Base-by-base conservation (phyloP, 2,797 vertebrate species). In the Parauchenoglanis punctatus region DNA sequence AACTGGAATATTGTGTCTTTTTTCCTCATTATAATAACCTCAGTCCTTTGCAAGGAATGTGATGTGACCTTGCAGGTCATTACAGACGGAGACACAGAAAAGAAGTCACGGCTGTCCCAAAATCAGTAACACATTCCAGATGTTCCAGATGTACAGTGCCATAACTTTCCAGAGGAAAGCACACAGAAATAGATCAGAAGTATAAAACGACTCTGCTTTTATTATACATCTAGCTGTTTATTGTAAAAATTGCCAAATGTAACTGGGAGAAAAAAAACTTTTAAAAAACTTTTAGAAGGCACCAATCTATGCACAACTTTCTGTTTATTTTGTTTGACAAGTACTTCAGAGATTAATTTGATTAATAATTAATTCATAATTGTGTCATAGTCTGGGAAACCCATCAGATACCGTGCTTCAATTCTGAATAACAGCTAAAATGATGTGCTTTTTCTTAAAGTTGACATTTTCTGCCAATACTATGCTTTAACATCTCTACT, bases 341-440 rank as follows among this genome's bases (percentile, higher is more conserved):
- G 15, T 31, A 3, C 0, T 75, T 6, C 54, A 83, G 80, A 85
- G 35, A 90, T 72, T 68, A 70, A 83, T 72, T 70, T 11, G 2
- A 86, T 90, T 28, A 61, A 90, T 84, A 77, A 86, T 88, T 82
- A 13, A 87, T 85, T 70, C 46, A 68, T 85, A 80, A 87, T 78
- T 87, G 28, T 78, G 76, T 23, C 49, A 31, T 31, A 28, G 75
- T 77, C 23, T 80, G 54, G 28, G 28, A 58, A 78, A 40, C 46
- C 25, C 5, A 58, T 12, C 23, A 56, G 25, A 31, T 31, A 44
- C 20, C 31, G 7, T 56, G n/a, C n/a, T 31, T 77, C 15, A 25
- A 23, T 11, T 73, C 40, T 46, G 25, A 52, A 78, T 20, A 89
- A 56, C 44, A 81, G 67, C 44, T 68, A 58, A 58, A 80, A 76